phyloP scores from a whole-genome alignment of 2,888 invertebrate species.

The Leptinotarsa rubiginosa region DNA sequence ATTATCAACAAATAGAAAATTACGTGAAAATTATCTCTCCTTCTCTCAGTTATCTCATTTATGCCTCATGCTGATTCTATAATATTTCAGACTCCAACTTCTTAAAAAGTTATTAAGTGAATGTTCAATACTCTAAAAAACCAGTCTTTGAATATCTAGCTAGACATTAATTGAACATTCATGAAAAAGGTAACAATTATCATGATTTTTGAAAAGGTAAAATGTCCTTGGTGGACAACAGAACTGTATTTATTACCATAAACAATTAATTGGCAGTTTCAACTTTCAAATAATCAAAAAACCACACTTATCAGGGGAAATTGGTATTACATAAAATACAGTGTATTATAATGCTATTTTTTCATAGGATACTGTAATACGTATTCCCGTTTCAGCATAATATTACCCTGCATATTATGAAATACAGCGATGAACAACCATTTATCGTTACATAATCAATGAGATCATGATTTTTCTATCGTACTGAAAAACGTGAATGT shows the following conservation, averaged over 20 bases:
- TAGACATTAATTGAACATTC: too few relatives aligned
- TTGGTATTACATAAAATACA: slow-evolving; percentile 5
- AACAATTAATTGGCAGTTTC: background rate
- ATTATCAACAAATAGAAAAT: too few relatives aligned
- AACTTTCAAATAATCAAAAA: slow-evolving; percentile 13
- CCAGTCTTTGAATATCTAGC: too few relatives aligned
- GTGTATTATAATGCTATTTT: background rate
- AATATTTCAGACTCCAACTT: too few relatives aligned
- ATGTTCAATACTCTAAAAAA: too few relatives aligned
- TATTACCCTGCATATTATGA: background rate
- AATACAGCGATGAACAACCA: background rate
- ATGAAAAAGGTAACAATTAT: background rate
- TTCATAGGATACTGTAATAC: background rate
- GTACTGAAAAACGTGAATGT: slow-evolving; percentile 19
- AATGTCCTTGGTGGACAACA: background rate
- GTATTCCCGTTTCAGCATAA: background rate
- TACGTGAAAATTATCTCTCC: too few relatives aligned
- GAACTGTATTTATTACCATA: background rate
- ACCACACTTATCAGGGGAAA: background rate
- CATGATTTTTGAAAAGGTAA: background rate
- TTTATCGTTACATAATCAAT: slow-evolving; percentile 27
- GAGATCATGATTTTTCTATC: slow-evolving; percentile 16
- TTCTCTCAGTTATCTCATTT: too few relatives aligned
- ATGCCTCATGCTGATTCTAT: too few relatives aligned
- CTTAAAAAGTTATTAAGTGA: too few relatives aligned